These are phyloP conservation scores for Channa maculata DNA, from an alignment of 2,113 vertebrate species.

Conservation along the genomic window DNA sequence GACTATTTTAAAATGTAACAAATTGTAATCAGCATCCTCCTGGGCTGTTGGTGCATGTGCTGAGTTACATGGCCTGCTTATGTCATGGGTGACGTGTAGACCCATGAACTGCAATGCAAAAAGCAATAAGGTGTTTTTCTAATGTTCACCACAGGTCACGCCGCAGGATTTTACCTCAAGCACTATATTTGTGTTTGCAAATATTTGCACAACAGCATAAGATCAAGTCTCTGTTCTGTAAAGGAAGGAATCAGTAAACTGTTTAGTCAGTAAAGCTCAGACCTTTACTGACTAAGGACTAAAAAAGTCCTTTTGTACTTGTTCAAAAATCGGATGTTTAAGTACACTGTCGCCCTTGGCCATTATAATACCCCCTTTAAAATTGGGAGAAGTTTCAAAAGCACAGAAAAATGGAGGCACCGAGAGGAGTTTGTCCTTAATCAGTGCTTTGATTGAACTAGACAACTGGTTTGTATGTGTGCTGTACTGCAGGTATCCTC, in stretches of 20 bases:
- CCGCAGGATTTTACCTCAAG: background rate
- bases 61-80: too few species aligned
- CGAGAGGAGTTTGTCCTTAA: constrained; percentile 64
- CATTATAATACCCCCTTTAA: constrained; percentile 64
- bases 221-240: constrained; percentile 17
- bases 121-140: background rate
- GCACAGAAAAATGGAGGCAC: constrained; percentile 51
- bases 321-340: constrained; percentile 62
- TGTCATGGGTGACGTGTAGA: background rate
- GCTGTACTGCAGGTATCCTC: too few species aligned
- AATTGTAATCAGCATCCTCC: too few species aligned
- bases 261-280: constrained; percentile 39
- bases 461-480: too few species aligned
- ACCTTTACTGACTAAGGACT: constrained; percentile 27
- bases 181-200: constrained; percentile 15
- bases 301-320: constrained; percentile 64
- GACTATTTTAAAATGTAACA: too few species aligned
- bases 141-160: background rate
- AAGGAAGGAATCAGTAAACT: constrained; percentile 40
- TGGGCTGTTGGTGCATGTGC: too few species aligned
- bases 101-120: background rate
- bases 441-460: constrained; percentile 60
- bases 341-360: constrained; percentile 64
- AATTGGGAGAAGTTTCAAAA: constrained; percentile 67
- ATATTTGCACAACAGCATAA: constrained; percentile 32